These are phyloP conservation scores for Herpetotheres cachinnans DNA, from an alignment of 2,113 vertebrate genomes.

Conservation along the genomic window DNA sequence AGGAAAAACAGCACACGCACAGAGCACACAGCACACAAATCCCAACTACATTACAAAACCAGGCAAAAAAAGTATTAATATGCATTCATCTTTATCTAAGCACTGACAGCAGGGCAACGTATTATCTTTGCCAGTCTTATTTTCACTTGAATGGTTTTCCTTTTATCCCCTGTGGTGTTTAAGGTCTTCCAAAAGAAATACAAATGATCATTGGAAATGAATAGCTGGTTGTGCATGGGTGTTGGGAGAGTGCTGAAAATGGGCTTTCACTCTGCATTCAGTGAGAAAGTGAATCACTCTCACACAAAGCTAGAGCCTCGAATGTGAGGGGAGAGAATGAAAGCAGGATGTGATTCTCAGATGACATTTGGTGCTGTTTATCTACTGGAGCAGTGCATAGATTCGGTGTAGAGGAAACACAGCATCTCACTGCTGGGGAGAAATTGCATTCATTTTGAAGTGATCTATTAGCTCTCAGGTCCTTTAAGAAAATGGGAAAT, in stretches of 20 bases:
- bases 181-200: slow-evolving; percentile 64
- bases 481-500: slow-evolving; percentile 14
- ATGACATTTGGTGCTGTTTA: slow-evolving; percentile 64
- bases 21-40: background rate
- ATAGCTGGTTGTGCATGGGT: slow-evolving; percentile 51
- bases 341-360: slow-evolving; percentile 63
- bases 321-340: slow-evolving; percentile 38
- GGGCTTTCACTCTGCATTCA: slow-evolving; percentile 55
- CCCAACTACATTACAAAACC: background rate
- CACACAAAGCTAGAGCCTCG: slow-evolving; percentile 37
- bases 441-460: slow-evolving; percentile 26
- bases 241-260: slow-evolving; percentile 60
- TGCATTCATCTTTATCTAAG: slow-evolving; percentile 23
- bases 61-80: background rate
- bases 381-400: slow-evolving; percentile 34
- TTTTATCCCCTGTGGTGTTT: slow-evolving; percentile 31
- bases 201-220: slow-evolving; percentile 64
- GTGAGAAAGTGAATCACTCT: slow-evolving; percentile 54
- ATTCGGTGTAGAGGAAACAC: background rate
- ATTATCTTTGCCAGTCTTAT: slow-evolving; percentile 30
- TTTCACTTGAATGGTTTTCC: slow-evolving; percentile 56
- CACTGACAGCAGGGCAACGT: background rate
- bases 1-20: background rate
- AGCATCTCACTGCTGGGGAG: slow-evolving; percentile 22
- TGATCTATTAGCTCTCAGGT: slow-evolving; percentile 38